phyloP scores from a whole-genome alignment of 2,797 vertebrate genomes.

The Sebastes hopkinsi region DNA sequence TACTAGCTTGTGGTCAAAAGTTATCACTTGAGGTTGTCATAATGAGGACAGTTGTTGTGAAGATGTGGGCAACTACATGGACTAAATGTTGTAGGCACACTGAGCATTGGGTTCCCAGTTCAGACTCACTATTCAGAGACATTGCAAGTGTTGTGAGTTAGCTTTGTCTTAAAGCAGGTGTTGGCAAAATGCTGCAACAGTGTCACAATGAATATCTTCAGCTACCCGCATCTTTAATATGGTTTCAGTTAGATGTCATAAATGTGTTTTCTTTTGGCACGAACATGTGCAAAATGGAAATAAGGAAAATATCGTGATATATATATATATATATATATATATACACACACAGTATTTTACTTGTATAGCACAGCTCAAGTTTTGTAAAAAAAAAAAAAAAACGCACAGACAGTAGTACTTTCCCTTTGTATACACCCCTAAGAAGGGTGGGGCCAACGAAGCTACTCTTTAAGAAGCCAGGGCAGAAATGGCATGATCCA shows the following conservation, averaged over 20 bases:
- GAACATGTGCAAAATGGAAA: background rate
- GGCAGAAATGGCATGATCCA: background rate
- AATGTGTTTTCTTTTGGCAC: background rate
- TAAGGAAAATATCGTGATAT: background rate
- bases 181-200: conserved; percentile 4
- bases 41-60: background rate
- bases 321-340: too few relatives aligned
- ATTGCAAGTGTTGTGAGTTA: background rate
- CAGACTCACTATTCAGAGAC: background rate
- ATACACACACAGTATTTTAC: background rate
- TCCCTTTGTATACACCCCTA: conserved; percentile 2
- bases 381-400: background rate
- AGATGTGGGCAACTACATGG: background rate
- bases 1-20: background rate
- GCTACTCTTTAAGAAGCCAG: conserved; percentile 13
- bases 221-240: background rate
- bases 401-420: background rate
- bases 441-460: background rate
- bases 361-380: background rate
- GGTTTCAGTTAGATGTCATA: background rate
- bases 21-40: background rate
- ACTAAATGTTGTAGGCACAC: background rate
- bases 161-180: conserved; percentile 4
- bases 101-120: background rate
- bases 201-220: background rate